These are phyloP conservation scores for Nomada fabriciana DNA, from an alignment of 2,888 invertebrate genomes.

Conservation along the genomic window DNA sequence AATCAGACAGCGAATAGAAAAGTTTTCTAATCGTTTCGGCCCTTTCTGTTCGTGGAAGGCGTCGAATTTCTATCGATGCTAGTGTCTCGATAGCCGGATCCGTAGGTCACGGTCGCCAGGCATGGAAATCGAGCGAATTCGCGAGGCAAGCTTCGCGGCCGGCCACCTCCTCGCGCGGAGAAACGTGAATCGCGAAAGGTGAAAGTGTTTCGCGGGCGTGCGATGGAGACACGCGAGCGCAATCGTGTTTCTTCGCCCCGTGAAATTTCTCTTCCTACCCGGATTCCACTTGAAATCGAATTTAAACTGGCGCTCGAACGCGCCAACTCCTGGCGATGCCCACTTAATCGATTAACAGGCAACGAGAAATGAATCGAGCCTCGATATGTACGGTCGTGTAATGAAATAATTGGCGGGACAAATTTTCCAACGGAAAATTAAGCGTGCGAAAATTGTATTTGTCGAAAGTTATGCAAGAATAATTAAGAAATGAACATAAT, in stretches of 20 bases:
- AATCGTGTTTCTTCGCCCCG: constrained; percentile 1
- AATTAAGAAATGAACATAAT: not conserved
- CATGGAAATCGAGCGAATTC: constrained; percentile 72
- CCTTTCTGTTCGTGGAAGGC: too few relatives aligned
- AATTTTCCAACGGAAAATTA: too few relatives aligned
- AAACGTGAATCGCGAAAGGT: constrained; percentile 72
- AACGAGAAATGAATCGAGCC: too few relatives aligned
- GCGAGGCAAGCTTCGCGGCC: constrained; percentile 51
- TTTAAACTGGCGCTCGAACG: not conserved
- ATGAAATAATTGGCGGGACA: not conserved
- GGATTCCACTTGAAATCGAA: not conserved
- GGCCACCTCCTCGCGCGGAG: constrained; percentile 59
- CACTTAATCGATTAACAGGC: not conserved
- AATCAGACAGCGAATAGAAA: not conserved
- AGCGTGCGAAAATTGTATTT: too few relatives aligned
- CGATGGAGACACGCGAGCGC: constrained; percentile 35
- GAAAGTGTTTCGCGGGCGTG: constrained; percentile 71
- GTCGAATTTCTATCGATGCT: not conserved
- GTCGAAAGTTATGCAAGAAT: too few relatives aligned
- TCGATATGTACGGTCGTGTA: too few relatives aligned
- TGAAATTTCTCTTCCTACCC: constrained; percentile 48
- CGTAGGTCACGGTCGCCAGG: constrained; percentile 70
- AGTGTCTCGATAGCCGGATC: constrained; percentile 14
- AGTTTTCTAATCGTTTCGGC: too few relatives aligned
- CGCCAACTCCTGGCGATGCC: not conserved